These are phyloP conservation scores for Miniopterus natalensis DNA, from an alignment of 2,113 vertebrate genomes.

Conservation along the genomic window DNA sequence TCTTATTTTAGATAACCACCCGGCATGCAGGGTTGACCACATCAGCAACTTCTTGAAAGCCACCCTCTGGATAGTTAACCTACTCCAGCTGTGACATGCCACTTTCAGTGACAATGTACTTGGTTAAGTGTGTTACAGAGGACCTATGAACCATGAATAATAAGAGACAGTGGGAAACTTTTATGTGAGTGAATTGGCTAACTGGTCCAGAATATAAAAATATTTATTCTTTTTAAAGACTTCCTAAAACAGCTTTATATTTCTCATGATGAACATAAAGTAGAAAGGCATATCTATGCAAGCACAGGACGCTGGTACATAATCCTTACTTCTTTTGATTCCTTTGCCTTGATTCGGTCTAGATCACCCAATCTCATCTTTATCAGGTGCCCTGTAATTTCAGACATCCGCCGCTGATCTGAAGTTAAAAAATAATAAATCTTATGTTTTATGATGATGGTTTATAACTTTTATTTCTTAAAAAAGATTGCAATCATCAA, in stretches of 20 bases:
- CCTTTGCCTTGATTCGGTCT: slow-evolving; percentile 93
- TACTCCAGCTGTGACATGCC: not conserved
- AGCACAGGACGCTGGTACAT: not conserved
- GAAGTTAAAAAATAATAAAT: slow-evolving; percentile 67
- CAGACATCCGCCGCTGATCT: slow-evolving; percentile 98
- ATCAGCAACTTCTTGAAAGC: not conserved
- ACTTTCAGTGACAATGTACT: not conserved
- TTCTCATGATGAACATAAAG: slow-evolving; percentile 47
- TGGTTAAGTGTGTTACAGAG: not conserved
- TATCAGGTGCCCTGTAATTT: slow-evolving; percentile 95
- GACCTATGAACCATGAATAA: not conserved
- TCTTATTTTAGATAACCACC: slow-evolving; percentile 23
- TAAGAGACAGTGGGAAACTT: not conserved
- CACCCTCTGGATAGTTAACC: not conserved
- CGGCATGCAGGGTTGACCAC: not conserved
- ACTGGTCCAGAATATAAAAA: slow-evolving; percentile 49
- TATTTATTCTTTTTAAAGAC: not conserved
- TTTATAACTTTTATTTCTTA: slow-evolving; percentile 47
- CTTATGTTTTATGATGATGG: slow-evolving; percentile 40
- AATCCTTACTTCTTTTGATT: slow-evolving; percentile 94
- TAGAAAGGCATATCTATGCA: slow-evolving; percentile 10
- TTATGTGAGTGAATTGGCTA: slow-evolving; percentile 42
- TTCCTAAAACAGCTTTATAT: slow-evolving; percentile 46
- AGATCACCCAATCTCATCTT: slow-evolving; percentile 96
- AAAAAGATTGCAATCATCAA: slow-evolving; percentile 32